Evolutionary conservation across 2,113 vertebrate species (phyloP).

Genomic region (Myxocyprinus asiaticus): DNA sequence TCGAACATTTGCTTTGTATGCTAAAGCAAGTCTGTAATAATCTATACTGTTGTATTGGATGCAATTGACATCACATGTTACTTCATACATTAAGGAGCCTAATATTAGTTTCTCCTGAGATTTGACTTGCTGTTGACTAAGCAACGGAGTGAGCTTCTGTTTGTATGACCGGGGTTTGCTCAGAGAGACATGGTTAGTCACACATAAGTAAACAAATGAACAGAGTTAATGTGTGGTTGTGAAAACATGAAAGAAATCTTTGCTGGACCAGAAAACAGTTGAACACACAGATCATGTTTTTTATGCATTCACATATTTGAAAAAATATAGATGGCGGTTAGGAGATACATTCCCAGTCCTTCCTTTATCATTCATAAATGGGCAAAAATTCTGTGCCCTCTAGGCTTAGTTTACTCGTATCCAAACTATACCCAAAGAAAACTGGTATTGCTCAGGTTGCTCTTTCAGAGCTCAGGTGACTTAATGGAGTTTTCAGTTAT

Average conservation of each 20-base stretch:
- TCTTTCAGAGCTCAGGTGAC: no score
- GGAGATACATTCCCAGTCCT: not conserved
- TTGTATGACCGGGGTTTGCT: conserved; percentile 32
- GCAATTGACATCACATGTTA: conserved; percentile 18
- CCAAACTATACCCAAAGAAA: no score
- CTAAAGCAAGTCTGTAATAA: not conserved
- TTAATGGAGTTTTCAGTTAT: no score
- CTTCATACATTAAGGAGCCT: not conserved
- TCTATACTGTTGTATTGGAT: not conserved
- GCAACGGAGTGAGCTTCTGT: conserved; percentile 41
- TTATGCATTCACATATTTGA: conserved; percentile 8
- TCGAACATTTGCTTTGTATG: not conserved
- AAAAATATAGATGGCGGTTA: not conserved
- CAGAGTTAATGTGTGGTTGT: conserved; percentile 53
- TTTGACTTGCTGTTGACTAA: conserved; percentile 7
- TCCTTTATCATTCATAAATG: not conserved
- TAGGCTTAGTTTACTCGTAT: no score
- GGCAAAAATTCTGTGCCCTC: not conserved
- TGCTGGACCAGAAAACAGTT: conserved; percentile 44
- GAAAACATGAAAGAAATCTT: conserved; percentile 29
- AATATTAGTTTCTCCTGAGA: conserved; percentile 17
- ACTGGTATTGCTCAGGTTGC: no score
- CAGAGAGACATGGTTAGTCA: conserved; percentile 36
- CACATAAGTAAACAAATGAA: conserved; percentile 49
- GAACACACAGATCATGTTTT: conserved; percentile 34